A percentile compares a stretch with the other conserved stretches of the same genome.
phyloP scores from a whole-genome alignment of 2,113 vertebrate genomes.

The Anhinga rufa region DNA sequence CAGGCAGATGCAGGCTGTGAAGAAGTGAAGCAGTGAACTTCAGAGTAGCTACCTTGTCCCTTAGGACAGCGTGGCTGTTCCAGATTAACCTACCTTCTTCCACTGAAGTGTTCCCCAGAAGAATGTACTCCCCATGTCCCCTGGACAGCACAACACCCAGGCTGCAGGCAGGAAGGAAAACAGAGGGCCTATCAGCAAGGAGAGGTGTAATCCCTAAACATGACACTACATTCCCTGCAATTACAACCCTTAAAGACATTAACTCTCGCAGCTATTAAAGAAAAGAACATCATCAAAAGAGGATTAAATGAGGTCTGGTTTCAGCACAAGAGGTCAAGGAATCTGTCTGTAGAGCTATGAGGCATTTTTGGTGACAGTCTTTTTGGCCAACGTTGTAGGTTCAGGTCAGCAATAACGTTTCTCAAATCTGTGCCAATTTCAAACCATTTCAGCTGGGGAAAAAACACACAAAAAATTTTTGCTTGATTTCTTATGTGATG shows the following conservation, averaged over 20 bases:
- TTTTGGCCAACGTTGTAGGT: background rate
- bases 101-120: slow-evolving; percentile 89
- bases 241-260: background rate
- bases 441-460: background rate
- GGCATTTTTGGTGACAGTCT: background rate
- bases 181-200: background rate
- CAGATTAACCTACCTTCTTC: slow-evolving; percentile 83
- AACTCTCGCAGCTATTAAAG: background rate
- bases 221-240: background rate
- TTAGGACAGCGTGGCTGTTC: background rate
- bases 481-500: background rate
- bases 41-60: background rate
- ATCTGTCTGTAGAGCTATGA: background rate
- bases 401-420: background rate
- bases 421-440: background rate
- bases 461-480: background rate
- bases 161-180: slow-evolving; percentile 63
- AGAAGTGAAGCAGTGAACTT: background rate
- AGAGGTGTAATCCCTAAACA: background rate
- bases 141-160: slow-evolving; percentile 86
- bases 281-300: background rate
- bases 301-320: background rate
- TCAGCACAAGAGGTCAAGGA: background rate
- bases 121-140: slow-evolving; percentile 86
- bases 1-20: background rate